Conservation (phyloP, 2,797 vertebrate species). For the Heterohyrax brucei region DNA sequence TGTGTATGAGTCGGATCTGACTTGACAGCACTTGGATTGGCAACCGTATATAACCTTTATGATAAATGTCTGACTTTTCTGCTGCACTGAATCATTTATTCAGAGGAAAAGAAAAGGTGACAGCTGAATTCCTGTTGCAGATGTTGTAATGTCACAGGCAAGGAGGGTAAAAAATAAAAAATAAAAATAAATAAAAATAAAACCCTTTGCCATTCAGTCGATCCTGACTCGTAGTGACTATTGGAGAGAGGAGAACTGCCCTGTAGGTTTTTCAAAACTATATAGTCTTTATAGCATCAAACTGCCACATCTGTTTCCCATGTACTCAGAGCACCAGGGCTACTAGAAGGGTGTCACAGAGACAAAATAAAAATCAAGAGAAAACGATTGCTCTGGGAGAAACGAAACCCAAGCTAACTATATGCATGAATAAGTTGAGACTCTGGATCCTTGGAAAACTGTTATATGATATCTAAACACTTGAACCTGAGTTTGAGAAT, state of each 20-base stretch:
- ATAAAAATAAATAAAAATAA: no score
- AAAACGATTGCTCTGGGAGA: not conserved
- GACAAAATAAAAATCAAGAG: not conserved
- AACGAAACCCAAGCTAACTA: not conserved
- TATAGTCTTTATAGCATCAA: no score
- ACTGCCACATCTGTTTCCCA: no score
- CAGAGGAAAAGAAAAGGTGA: not conserved
- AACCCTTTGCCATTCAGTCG: no score
- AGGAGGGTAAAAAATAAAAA: not conserved
- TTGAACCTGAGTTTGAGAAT: not conserved
- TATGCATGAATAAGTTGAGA: not conserved
- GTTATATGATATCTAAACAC: not conserved
- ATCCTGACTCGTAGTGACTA: no score
- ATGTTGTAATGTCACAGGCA: not conserved
- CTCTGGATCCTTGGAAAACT: not conserved
- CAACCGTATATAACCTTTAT: not conserved
- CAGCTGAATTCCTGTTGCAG: not conserved
- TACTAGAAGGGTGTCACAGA: not conserved
- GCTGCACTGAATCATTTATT: not conserved
- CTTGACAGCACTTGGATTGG: no score
- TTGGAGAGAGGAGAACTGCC: no score
- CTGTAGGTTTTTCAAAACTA: no score
- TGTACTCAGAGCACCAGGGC: no score
- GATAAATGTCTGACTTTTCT: conserved; percentile 1
- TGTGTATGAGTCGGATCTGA: not conserved